These are phyloP conservation scores for Machimus rusticus DNA, from an alignment of 2,888 invertebrate species.

Conservation along the genomic window DNA sequence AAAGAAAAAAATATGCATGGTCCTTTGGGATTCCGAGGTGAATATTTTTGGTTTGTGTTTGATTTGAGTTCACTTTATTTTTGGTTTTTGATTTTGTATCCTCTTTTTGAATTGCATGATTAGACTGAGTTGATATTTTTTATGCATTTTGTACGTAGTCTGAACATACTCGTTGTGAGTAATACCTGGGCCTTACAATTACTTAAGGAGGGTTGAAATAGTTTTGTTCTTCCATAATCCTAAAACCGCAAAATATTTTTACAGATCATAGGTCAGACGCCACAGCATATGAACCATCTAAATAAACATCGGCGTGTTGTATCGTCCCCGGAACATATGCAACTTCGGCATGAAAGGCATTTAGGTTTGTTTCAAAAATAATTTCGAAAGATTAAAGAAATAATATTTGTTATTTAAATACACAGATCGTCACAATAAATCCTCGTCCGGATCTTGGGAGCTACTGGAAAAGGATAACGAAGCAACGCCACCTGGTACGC, in stretches of 20 bases:
- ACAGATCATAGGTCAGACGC: slow-evolving; percentile 61
- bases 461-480: slow-evolving; percentile 61
- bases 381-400: neutral
- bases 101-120: slow-evolving; percentile 18
- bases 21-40: neutral
- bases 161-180: neutral
- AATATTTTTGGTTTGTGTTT: neutral
- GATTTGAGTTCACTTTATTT: neutral
- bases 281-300: slow-evolving; percentile 56
- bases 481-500: slow-evolving; percentile 74
- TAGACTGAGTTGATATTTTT: slow-evolving; percentile 1
- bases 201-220: neutral
- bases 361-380: slow-evolving; percentile 52
- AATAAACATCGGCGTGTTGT: slow-evolving; percentile 61
- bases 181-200: neutral
- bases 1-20: neutral
- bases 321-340: slow-evolving; percentile 63
- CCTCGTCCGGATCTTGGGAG: slow-evolving; percentile 63
- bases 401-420: neutral
- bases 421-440: slow-evolving; percentile 59
- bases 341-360: slow-evolving; percentile 55
- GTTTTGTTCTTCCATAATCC: neutral
- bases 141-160: slow-evolving; percentile 18
- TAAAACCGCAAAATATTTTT: neutral
- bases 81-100: slow-evolving; percentile 5